Base-by-base conservation (phyloP, 1,140 invertebrate genomes). In the Camponotus floridanus region DNA sequence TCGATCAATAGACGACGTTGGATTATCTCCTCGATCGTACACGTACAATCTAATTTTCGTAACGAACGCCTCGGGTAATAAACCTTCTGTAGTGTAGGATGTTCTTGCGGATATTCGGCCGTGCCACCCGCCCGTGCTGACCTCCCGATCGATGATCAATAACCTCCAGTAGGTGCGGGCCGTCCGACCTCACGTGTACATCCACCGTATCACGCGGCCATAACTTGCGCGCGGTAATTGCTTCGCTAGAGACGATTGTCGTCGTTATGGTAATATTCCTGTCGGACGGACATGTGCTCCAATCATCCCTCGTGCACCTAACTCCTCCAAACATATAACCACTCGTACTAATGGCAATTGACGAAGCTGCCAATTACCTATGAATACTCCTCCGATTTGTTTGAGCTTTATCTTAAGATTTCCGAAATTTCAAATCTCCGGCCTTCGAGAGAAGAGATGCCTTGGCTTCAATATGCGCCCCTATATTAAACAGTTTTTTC, bases 181-280 rank as follows among this genome's bases (percentile, higher is more conserved):
- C 79, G 45, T 70, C 57, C 86, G 81, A 76, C 65, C 86, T 87
- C 86, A 51, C 73, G 86, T 76, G 73, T 87, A 85, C 81, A 67
- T 85, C 65, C 70, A 78, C 64, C 70, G 73, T 87, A 78, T 78
- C 73, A 62, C 83, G 74, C 62, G 57, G 83, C 86, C 81, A 87
- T 87, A 87, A 85, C 86, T 87, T 48, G 86, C 48, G 55, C 86
- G 45, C 73, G 73, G 86, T 87, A 87, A 87, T 87, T 87, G 83
- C 73, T 78, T 87, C 65, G 85, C 76, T 80, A 86, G 78, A 86
- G 85, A 86, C 85, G 85, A 86, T 86, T 86, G 85, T 86, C 85
- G 65, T 86, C 85, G 85, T 86, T 86, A 86, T 86, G 85, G 85
- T 86, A 86, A 87, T 87, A 87, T 78, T 87, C 73, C 85, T 74